Evolutionary conservation across 1,140 invertebrate species (phyloP).

Genomic region (Solenopsis fugax): DNA sequence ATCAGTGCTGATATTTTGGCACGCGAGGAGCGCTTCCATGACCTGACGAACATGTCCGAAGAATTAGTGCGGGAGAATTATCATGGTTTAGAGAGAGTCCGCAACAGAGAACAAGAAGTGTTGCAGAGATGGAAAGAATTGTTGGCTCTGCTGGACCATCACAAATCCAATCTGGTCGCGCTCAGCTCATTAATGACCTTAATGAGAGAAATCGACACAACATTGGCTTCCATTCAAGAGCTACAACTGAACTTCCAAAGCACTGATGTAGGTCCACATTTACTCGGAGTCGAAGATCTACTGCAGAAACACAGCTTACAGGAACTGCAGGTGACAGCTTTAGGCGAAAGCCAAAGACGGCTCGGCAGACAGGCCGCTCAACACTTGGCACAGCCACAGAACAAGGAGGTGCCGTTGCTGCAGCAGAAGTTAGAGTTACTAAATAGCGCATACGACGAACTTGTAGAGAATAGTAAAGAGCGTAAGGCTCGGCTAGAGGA

Average conservation of each 20-base stretch:
- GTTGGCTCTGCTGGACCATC: slow-evolving; percentile 94
- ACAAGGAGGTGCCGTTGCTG: slow-evolving; percentile 89
- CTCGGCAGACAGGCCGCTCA: slow-evolving; percentile 90
- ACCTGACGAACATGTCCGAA: slow-evolving; percentile 96
- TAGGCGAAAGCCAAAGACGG: slow-evolving; percentile 93
- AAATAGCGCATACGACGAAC: slow-evolving; percentile 90
- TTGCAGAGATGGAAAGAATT: slow-evolving; percentile 95
- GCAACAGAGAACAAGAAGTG: slow-evolving; percentile 94
- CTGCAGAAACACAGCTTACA: slow-evolving; percentile 97
- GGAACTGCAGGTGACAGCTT: slow-evolving; percentile 95
- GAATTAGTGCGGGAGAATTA: slow-evolving; percentile 97
- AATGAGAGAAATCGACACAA: slow-evolving; percentile 96
- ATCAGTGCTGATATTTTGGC: slow-evolving; percentile 98
- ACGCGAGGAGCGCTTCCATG: slow-evolving; percentile 97
- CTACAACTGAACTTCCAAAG: slow-evolving; percentile 94
- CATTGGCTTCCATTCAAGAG: slow-evolving; percentile 93
- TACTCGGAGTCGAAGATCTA: slow-evolving; percentile 97
- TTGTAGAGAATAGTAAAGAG: slow-evolving; percentile 91
- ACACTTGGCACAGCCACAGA: slow-evolving; percentile 86
- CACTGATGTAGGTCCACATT: slow-evolving; percentile 96
- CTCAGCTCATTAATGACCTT: slow-evolving; percentile 94
- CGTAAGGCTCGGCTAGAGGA: slow-evolving; percentile 95
- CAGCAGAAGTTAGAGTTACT: slow-evolving; percentile 91
- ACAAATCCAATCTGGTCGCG: slow-evolving; percentile 92
- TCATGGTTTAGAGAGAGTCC: slow-evolving; percentile 94